phyloP scores from a whole-genome alignment of 2,888 invertebrate species.

The Andricus quercusramuli region DNA sequence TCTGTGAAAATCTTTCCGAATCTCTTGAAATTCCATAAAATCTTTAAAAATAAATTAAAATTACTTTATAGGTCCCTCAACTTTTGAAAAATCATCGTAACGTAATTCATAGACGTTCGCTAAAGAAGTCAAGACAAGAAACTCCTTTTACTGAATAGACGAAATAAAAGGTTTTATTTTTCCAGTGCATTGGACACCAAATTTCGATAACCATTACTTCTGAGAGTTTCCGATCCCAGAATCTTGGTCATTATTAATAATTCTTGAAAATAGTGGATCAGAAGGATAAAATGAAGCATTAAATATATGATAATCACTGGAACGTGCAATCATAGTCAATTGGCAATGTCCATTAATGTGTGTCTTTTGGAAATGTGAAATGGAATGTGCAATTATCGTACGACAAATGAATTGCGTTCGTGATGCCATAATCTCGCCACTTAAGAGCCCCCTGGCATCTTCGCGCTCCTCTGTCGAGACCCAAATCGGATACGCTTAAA shows the following conservation, averaged over 20 bases:
- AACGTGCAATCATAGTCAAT: constrained; percentile 11
- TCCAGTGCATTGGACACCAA: neutral
- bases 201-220: neutral
- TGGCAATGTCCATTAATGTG: constrained; percentile 31
- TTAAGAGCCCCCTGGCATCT: constrained; percentile 20
- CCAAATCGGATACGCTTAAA: constrained; percentile 18
- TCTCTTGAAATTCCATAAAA: too few relatives aligned
- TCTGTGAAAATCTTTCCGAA: too few relatives aligned
- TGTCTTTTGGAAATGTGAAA: neutral
- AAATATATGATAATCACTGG: neutral
- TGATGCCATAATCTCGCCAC: constrained; percentile 16
- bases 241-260: neutral
- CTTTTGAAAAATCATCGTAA: too few relatives aligned
- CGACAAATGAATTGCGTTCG: constrained; percentile 30
- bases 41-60: too few relatives aligned
- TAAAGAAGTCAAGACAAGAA: too few relatives aligned
- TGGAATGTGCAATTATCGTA: constrained; percentile 25
- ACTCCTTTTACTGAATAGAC: neutral
- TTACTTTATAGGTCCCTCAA: too few relatives aligned
- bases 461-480: neutral
- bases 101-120: too few relatives aligned
- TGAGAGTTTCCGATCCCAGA: neutral
- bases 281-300: neutral
- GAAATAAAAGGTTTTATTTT: neutral
- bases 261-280: neutral